phyloP scores from a whole-genome alignment of 1,140 invertebrate species.

The Drosophila gunungcola region DNA sequence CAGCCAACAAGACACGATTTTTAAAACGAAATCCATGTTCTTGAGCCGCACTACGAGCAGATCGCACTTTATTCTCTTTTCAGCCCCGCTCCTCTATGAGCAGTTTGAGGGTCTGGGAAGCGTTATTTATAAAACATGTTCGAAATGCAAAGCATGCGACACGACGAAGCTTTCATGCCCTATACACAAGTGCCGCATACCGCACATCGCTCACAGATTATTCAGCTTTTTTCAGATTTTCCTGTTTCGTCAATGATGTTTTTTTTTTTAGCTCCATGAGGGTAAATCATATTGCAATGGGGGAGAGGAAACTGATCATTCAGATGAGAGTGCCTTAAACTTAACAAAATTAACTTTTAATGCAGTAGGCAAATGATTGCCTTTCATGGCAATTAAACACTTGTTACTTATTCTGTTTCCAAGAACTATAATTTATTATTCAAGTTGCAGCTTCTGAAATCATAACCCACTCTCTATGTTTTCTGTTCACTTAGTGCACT shows the following conservation, averaged over 20 bases:
- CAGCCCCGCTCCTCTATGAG: constrained; percentile 25
- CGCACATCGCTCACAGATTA: constrained; percentile 64
- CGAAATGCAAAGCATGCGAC: constrained; percentile 79
- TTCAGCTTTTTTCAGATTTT: constrained; percentile 43
- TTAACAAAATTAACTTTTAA: background rate
- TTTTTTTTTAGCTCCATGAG: background rate
- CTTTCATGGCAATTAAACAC: background rate
- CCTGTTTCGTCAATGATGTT: constrained; percentile 1
- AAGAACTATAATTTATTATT: background rate
- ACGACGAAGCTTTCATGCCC: constrained; percentile 80
- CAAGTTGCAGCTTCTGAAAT: too few species aligned
- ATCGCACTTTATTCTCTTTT: constrained; percentile 60
- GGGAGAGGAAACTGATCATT: background rate
- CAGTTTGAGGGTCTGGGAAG: constrained; percentile 62
- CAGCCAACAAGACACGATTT: constrained; percentile 80
- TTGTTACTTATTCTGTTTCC: background rate
- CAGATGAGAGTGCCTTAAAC: background rate
- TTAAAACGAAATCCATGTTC: constrained; percentile 82
- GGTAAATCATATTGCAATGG: background rate
- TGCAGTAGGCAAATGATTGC: background rate
- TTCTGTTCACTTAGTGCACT: background rate
- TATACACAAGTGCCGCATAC: constrained; percentile 78
- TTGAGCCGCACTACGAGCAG: constrained; percentile 53
- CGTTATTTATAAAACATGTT: constrained; percentile 82
- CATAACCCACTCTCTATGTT: background rate